Base-by-base conservation (phyloP, 2,113 vertebrate species). In the Rhinolophus ferrumequinum region DNA sequence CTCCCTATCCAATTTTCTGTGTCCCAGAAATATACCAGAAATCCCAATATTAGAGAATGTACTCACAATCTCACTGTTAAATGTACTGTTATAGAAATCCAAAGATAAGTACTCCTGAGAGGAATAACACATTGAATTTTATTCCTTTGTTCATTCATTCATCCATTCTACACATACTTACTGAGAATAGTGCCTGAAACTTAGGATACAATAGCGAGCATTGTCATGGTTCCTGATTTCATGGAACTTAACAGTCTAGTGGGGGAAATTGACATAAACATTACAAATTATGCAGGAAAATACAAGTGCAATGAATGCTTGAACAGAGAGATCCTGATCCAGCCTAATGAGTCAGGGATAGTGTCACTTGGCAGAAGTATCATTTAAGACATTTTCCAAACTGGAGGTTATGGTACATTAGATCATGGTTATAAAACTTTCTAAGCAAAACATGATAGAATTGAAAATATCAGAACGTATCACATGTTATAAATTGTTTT, bases 301-400 rank as follows among this genome's bases (percentile, higher is more conserved):
- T 56, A 76, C 66, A 19, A 56, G 52, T 77, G 35, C 26, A 62
- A 13, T 35, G 16, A 66, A 10, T 54, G 16, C 77, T 44, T 56
- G 22, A 92, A 75, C 38, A 69, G 47, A 58, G 44, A 44, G 44
- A n/a, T 44, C 28, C 18, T 47, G 54, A 47, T 79, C 41, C 70
- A 88, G 28, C 22, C 54, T 64, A 60, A 24, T 19, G 52, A 76
- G 3, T 84, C 4, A 56, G 35, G 44, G 24, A 77, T 77, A 62
- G 52, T 38, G 35, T 93, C 88, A 93, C 18, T 38, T 80, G 38
- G 14, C 52, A 90, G 14, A 69, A 85, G 72, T 19, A 33, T 93
- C 70, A 44, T 44, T 67, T 60, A 62, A 88, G 73, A 64, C 35
- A 73, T 96, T 90, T 77, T 90, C 58, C 66, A 86, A 80, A 90